Percentiles rank a stretch among this genome's conserved stretches.
phyloP scores from a whole-genome alignment of 2,888 invertebrate species.

The Eupelmus urozonus region DNA sequence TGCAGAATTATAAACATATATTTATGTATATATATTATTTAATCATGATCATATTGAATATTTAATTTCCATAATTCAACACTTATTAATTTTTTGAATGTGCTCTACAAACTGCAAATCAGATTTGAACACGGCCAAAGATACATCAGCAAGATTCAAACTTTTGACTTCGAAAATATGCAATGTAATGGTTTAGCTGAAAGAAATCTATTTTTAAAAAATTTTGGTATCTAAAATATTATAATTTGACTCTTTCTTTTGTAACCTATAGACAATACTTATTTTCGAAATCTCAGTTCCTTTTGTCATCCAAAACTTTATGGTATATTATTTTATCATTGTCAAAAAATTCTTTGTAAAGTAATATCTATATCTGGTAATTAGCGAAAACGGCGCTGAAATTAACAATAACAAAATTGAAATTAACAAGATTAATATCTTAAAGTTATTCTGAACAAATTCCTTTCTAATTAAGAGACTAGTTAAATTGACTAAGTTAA shows the following conservation, averaged over 20 bases:
- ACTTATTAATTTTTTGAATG: conserved; percentile 36
- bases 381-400: conserved; percentile 51
- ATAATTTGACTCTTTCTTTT: conserved; percentile 54
- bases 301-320: conserved; percentile 22
- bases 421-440: conserved; percentile 42
- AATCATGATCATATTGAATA: conserved; percentile 25
- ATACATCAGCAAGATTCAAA: conserved; percentile 33
- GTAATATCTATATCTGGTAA: conserved; percentile 40
- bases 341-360: conserved; percentile 19
- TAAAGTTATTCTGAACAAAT: conserved; percentile 36
- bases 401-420: conserved; percentile 45
- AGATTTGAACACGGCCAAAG: conserved; percentile 33
- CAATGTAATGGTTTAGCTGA: conserved; percentile 42
- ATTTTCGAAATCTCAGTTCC: conserved; percentile 54
- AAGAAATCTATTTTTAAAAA: conserved; percentile 54
- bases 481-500: conserved; percentile 54
- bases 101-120: conserved; percentile 34
- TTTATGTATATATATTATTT: conserved; percentile 36
- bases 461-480: conserved; percentile 53
- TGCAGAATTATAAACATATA: conserved; percentile 10
- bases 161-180: conserved; percentile 57
- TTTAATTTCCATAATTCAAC: conserved; percentile 35
- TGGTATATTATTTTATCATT: conserved; percentile 23
- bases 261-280: conserved; percentile 48
- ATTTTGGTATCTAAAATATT: conserved; percentile 59